Base-by-base conservation (phyloP, 2,797 vertebrate genomes). In the Zenarchopterus dispar region DNA sequence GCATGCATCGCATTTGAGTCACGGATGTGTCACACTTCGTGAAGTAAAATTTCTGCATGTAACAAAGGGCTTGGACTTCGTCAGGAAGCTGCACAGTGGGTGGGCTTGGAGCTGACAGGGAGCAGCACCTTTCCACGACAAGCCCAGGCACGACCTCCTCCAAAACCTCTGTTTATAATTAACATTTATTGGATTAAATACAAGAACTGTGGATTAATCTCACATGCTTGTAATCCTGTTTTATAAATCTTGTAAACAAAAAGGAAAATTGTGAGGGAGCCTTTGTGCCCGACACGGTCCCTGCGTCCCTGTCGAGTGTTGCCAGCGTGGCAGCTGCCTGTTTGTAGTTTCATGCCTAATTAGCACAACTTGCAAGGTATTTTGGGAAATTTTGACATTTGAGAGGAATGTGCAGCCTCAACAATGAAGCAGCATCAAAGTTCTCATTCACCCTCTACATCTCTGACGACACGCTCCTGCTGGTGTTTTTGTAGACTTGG, bases 301-400 rank as follows among this genome's bases (percentile, higher is more conserved):
- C 13, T 23, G 47, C 45, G 53, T 10, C 49, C 50, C 44, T 55
- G 48, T 55, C 45, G 72, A 69, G 72, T 75, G 50, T 58, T 13
- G 63, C 48, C 63, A 62, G 70, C 54, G 56, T 73, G 15, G 72
- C 85, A 83, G 82, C 82, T 58, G 77, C 48, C 77, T 84, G 79
- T 68, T 82, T 85, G 75, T 80, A 77, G 67, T 84, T 88, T 89
- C 71, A 88, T 71, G 84, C 75, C 67, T 85, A 87, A 91, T 90
- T 91, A 81, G 73, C 67, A 22, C 80, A 84, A 74, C 68, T 85
- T 81, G 70, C 71, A 71, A 64, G 75, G 81, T 19, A 87, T 87
- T 87, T 79, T 84, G 85, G 81, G 81, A 84, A 67, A 81, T 55
- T 75, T 47, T 66, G 28, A 81, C 63, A 62, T 67, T 70, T 28